Evolutionary conservation across 2,113 vertebrate genomes (phyloP).

Genomic region (Sigmodon hispidus): DNA sequence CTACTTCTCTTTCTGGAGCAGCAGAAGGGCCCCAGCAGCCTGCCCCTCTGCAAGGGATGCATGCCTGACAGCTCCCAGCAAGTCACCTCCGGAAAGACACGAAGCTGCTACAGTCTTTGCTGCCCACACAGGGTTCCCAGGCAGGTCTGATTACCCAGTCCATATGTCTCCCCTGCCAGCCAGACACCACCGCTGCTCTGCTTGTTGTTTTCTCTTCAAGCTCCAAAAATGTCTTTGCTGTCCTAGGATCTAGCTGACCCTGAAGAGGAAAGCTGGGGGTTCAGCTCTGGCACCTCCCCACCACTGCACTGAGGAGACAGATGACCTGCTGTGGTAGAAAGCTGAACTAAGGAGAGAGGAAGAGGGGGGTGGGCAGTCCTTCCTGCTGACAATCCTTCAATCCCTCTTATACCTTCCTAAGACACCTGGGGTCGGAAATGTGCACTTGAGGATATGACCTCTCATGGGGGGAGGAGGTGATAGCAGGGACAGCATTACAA

Average conservation of each 20-base stretch:
- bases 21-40: constrained; percentile 75
- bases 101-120: neutral
- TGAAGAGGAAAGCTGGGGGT: neutral
- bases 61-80: constrained; percentile 76
- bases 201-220: neutral
- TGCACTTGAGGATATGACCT: constrained; percentile 30
- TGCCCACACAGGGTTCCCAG: neutral
- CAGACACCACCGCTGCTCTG: constrained; percentile 35
- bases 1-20: constrained; percentile 68
- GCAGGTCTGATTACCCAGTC: neutral
- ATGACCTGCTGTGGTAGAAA: neutral
- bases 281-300: neutral
- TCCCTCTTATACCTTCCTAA: neutral
- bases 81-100: constrained; percentile 57
- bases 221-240: neutral
- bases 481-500: neutral
- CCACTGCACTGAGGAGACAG: neutral
- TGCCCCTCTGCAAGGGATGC: constrained; percentile 52
- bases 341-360: neutral
- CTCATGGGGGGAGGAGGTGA: neutral
- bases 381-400: neutral
- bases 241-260: neutral
- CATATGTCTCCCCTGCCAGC: constrained; percentile 68
- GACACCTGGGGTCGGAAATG: constrained; percentile 25
- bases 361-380: neutral